These are phyloP conservation scores for Drosophila fulvimacula DNA, from an alignment of 2,888 invertebrate genomes.

Conservation along the genomic window DNA sequence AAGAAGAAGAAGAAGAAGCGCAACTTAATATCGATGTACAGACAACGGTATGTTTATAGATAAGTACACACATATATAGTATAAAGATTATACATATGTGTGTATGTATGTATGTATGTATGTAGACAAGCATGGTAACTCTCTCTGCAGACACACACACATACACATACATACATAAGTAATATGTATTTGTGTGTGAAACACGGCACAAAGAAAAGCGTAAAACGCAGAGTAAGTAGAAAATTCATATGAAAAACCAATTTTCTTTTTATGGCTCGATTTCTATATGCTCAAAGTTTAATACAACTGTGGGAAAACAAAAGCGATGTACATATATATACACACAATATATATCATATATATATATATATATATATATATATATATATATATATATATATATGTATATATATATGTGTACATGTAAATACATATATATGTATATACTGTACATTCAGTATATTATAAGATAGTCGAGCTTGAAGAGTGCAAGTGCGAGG, in stretches of 20 bases:
- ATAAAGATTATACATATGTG: not conserved
- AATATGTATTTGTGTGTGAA: slow-evolving; percentile 14
- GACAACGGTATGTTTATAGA: not conserved
- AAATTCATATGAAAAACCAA: slow-evolving; percentile 57
- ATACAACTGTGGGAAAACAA: slow-evolving; percentile 39
- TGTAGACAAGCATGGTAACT: not conserved
- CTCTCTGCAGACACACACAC: not conserved
- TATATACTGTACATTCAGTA: no score
- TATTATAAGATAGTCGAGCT: not conserved
- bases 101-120: no score
- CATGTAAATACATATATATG: not conserved
- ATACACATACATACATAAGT: not conserved
- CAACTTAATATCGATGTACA: not conserved
- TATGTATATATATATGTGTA: no score
- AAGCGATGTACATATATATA: not conserved
- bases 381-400: not conserved
- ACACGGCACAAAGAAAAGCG: slow-evolving; percentile 40
- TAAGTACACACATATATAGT: not conserved
- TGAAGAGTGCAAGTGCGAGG: not conserved
- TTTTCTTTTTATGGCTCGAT: slow-evolving; percentile 65
- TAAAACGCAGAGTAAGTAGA: slow-evolving; percentile 44
- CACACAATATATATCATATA: no score
- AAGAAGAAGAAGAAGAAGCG: slow-evolving; percentile 14
- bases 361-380: no score
- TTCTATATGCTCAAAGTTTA: slow-evolving; percentile 41